phyloP scores from a whole-genome alignment of 2,797 vertebrate genomes.

The Propithecus perrieri region DNA sequence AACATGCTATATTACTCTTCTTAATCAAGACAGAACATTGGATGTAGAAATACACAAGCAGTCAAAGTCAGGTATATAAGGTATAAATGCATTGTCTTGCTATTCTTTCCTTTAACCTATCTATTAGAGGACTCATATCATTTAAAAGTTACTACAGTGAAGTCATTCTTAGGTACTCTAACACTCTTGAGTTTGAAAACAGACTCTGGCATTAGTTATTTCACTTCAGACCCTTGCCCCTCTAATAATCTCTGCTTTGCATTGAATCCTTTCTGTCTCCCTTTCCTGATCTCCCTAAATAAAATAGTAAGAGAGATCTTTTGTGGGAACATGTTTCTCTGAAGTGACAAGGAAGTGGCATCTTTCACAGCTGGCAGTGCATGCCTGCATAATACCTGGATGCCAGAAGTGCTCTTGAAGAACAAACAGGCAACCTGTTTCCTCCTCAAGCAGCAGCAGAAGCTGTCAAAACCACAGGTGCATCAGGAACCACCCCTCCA shows the following conservation, averaged over 20 bases:
- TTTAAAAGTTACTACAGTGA: constrained; percentile 8
- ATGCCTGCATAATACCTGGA: constrained; percentile 56
- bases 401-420: constrained; percentile 57
- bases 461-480: constrained; percentile 61
- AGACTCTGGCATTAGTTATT: neutral
- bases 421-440: constrained; percentile 63
- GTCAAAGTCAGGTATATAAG: neutral
- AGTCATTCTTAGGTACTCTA: neutral
- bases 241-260: neutral
- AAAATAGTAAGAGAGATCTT: constrained; percentile 49
- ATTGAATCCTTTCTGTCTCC: constrained; percentile 38
- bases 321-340: constrained; percentile 45
- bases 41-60: neutral
- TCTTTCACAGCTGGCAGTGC: constrained; percentile 70
- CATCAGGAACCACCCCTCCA: neutral
- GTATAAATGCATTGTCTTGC: neutral
- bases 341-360: constrained; percentile 61
- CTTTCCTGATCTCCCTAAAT: neutral
- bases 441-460: constrained; percentile 60
- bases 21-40: neutral
- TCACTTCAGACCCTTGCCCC: neutral
- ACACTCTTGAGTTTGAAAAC: neutral
- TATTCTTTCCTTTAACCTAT: neutral
- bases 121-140: neutral
- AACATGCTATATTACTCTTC: neutral